Conservation (phyloP, 2,888 invertebrate genomes). For the Muscina levida region DNA sequence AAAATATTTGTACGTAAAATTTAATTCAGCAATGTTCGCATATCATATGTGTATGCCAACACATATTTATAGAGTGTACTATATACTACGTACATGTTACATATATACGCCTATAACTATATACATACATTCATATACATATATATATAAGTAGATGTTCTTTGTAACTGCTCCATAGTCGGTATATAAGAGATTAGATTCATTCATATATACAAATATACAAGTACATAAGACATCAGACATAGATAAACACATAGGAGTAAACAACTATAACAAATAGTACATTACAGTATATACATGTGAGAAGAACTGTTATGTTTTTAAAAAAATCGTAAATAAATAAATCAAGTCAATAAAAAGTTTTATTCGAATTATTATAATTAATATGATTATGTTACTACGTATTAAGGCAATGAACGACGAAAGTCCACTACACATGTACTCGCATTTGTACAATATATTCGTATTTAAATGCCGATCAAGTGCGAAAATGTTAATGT, state of each 20-base stretch:
- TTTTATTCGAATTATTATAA: too few relatives aligned
- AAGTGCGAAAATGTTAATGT: too few relatives aligned
- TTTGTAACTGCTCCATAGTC: constrained; percentile 11
- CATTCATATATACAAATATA: neutral
- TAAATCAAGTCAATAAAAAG: too few relatives aligned
- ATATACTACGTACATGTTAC: neutral
- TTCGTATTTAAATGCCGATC: too few relatives aligned
- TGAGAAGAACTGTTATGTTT: constrained; percentile 9
- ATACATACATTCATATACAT: neutral
- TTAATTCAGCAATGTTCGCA: too few relatives aligned
- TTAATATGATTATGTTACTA: too few relatives aligned
- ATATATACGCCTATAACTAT: neutral
- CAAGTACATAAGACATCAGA: neutral
- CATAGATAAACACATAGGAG: neutral
- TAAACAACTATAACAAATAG: too few relatives aligned
- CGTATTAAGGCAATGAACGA: too few relatives aligned
- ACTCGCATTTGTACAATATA: too few relatives aligned
- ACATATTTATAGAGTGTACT: neutral
- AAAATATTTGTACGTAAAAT: too few relatives aligned
- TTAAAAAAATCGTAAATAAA: constrained; percentile 3
- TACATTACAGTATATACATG: neutral
- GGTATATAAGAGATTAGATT: neutral
- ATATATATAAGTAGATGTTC: neutral
- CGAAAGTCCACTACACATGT: too few relatives aligned
- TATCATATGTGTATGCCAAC: neutral